phyloP scores from a whole-genome alignment of 2,113 vertebrate species.

The human region DNA sequence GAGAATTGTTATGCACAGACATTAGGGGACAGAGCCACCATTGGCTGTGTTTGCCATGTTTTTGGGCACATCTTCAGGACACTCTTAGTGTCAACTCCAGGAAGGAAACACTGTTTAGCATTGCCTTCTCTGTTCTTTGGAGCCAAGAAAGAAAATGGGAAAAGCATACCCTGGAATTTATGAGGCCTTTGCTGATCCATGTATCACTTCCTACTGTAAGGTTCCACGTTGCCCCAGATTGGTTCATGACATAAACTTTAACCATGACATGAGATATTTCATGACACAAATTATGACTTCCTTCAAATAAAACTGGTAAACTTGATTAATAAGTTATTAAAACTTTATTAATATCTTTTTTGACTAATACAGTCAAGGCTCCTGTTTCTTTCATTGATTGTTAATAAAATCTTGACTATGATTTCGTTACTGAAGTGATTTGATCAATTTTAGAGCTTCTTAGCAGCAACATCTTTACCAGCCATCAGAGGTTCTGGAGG shows the following conservation, averaged over 20 bases:
- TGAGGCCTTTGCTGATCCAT: background rate
- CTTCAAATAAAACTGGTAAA: background rate
- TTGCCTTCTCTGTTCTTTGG: background rate
- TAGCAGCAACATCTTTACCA: background rate
- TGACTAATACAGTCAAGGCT: too few species aligned
- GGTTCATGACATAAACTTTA: background rate
- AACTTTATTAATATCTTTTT: too few species aligned
- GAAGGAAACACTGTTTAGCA: background rate
- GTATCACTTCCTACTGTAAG: background rate
- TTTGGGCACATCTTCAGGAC: background rate
- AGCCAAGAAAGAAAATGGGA: background rate
- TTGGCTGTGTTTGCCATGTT: background rate
- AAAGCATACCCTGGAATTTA: background rate
- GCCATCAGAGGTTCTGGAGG: too few species aligned
- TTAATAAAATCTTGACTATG: background rate
- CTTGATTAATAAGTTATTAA: background rate
- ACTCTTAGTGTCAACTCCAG: too few species aligned
- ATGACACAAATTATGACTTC: background rate
- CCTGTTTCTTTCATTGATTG: too few species aligned
- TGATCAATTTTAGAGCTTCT: background rate
- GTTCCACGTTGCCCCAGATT: background rate
- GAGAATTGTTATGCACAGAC: background rate
- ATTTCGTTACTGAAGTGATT: background rate
- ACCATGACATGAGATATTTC: background rate
- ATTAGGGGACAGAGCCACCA: background rate